These are phyloP conservation scores for Fistularia tabacaria DNA, from an alignment of 2,797 vertebrate genomes.

Conservation along the genomic window DNA sequence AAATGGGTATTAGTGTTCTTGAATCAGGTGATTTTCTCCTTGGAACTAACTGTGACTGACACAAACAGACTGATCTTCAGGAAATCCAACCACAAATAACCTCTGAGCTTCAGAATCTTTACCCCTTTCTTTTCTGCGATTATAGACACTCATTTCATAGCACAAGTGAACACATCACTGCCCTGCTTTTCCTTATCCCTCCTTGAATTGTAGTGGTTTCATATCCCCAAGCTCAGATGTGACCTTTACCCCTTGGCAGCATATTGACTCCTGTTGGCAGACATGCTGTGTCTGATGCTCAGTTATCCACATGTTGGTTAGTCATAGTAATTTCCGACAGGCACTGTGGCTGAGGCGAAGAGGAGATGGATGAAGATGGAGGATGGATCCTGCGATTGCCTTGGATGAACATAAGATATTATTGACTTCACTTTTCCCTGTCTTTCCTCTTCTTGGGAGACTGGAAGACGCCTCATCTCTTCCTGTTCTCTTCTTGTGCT, in stretches of 20 bases:
- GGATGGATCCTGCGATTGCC: constrained; percentile 20
- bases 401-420: constrained; percentile 19
- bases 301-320: constrained; percentile 8
- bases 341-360: constrained; percentile 14
- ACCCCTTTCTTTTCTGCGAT: constrained; percentile 2
- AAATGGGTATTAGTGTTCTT: too few relatives aligned
- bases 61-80: too few relatives aligned
- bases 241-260: constrained; percentile 33
- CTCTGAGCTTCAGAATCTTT: constrained; percentile 12
- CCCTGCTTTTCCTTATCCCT: constrained; percentile 10
- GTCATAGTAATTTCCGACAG: constrained; percentile 9
- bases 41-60: too few relatives aligned
- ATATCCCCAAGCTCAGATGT: constrained; percentile 33
- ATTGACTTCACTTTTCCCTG: constrained; percentile 26
- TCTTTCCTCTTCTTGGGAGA: constrained; percentile 22
- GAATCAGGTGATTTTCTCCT: too few relatives aligned
- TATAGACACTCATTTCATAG: constrained; percentile 7
- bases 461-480: constrained; percentile 42
- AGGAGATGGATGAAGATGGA: constrained; percentile 12
- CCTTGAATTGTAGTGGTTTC: constrained; percentile 19
- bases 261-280: constrained; percentile 21
- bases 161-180: constrained; percentile 14
- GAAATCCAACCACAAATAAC: constrained; percentile 2
- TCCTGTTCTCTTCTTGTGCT: constrained; percentile 27
- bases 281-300: constrained; percentile 28